These are phyloP conservation scores for Papilio helenus DNA, from an alignment of 1,140 invertebrate genomes.

Conservation along the genomic window DNA sequence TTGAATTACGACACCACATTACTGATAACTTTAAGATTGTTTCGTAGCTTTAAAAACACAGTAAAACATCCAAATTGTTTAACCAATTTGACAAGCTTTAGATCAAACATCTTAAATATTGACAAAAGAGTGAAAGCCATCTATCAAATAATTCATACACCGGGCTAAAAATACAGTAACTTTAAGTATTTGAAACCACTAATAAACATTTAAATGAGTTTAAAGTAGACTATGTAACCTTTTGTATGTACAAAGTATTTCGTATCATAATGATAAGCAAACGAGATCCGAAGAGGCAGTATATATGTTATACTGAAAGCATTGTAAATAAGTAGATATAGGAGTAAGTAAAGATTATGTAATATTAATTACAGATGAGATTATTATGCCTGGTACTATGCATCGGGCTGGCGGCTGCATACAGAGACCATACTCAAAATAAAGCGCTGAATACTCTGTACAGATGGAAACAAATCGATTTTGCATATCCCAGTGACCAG, in stretches of 20 bases:
- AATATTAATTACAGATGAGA: constrained; percentile 34
- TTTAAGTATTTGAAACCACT: too few species aligned
- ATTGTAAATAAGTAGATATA: too few species aligned
- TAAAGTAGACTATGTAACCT: too few species aligned
- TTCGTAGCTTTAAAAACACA: neutral
- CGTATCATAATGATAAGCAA: too few species aligned
- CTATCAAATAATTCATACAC: too few species aligned
- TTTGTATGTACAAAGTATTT: too few species aligned
- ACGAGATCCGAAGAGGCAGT: too few species aligned
- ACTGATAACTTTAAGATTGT: neutral
- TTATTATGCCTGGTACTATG: neutral
- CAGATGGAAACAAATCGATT: constrained; percentile 79
- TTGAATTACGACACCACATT: neutral
- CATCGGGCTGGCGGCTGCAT: constrained; percentile 19
- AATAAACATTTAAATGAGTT: too few species aligned
- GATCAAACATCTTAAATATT: neutral
- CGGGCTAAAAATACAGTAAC: too few species aligned
- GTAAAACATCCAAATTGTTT: neutral
- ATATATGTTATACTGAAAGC: neutral
- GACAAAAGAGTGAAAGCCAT: neutral
- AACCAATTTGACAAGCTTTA: neutral
- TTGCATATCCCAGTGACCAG: constrained; percentile 61
- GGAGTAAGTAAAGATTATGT: neutral
- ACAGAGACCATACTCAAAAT: constrained; percentile 24
- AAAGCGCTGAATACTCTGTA: constrained; percentile 65